Base-by-base conservation (phyloP, 2,113 vertebrate species). In the Abramis brama region DNA sequence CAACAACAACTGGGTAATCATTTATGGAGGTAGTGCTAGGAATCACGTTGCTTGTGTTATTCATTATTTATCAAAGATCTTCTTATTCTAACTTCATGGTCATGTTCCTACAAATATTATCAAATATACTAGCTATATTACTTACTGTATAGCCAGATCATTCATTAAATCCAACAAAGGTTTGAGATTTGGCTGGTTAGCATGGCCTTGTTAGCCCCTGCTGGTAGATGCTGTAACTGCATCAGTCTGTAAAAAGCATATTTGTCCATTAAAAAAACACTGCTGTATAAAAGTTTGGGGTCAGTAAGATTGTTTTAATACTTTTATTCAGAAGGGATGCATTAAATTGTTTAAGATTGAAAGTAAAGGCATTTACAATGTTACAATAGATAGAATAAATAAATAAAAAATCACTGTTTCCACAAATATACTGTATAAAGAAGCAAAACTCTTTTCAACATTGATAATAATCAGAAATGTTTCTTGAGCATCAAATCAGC, bases 1-100 rank as follows among this genome's bases (percentile, higher is more conserved):
- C 43, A 76, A 50, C 62, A 43, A 60, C 62, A 62, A 60, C n/a
- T n/a, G 30, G 21, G 57, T 70, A 52, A 80, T 70, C 50, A 88
- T 88, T 8, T 88, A 66, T 66, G 66, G 52, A 64, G n/a, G 12
- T 15, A 59, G 83, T 74, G 71, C 82, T 52, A 82, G 39, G 73
- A 86, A 66, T 66, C 77, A 47, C 71, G 3, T 43, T 6, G 70
- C 10, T 45, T n/a, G 70, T 43, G 11, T 71, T 73, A 13, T 43
- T 74, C 10, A 74, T 23, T 47, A 74, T 25, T 47, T 47, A 74
- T n/a, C 7, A 15, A 47, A 68, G 2, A 36, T 74, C 1, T 74
- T 74, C 1, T 39, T 12, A 3, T 47, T 13, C 43, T 74, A 25
- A 73, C 21, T n/a, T 43, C 30, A 36, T 36, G 64, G 55, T 57